Evolutionary conservation across 2,888 invertebrate species (phyloP).

Genomic region (Clivina fossor): DNA sequence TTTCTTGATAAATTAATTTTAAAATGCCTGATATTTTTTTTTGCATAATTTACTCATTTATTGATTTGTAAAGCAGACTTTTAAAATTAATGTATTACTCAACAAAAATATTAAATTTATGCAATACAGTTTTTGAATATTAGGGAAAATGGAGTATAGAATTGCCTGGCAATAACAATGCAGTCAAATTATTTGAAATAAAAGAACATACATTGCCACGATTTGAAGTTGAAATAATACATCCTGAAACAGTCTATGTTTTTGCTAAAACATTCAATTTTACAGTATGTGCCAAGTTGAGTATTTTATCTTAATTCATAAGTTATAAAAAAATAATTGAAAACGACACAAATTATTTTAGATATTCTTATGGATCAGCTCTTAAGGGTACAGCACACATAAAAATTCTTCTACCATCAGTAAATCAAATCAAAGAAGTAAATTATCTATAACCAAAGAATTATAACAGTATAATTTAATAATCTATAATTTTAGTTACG

Average conservation of each 20-base stretch:
- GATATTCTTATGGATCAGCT: constrained; percentile 64
- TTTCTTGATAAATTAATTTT: no score
- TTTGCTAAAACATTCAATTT: constrained; percentile 54
- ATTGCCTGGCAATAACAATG: constrained; percentile 50
- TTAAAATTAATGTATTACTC: no score
- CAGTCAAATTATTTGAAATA: constrained; percentile 57
- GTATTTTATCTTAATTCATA: constrained; percentile 35
- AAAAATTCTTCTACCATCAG: no score
- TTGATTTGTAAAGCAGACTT: no score
- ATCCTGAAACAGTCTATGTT: constrained; percentile 57
- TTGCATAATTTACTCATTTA: no score
- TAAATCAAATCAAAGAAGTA: constrained; percentile 44
- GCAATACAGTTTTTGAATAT: no score
- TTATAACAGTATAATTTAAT: background rate
- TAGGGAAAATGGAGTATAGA: constrained; percentile 60
- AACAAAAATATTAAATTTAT: no score
- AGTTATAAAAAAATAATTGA: background rate
- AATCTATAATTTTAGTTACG: constrained; percentile 43
- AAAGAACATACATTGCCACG: constrained; percentile 61
- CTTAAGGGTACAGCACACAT: constrained; percentile 59
- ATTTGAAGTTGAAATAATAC: constrained; percentile 58
- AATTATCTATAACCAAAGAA: constrained; percentile 7
- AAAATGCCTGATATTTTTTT: no score
- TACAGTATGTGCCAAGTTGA: constrained; percentile 60
- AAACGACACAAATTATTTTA: constrained; percentile 39